Evolutionary conservation across 2,888 invertebrate species (phyloP).

Genomic region (Sinopyrophorus schimmeli): DNA sequence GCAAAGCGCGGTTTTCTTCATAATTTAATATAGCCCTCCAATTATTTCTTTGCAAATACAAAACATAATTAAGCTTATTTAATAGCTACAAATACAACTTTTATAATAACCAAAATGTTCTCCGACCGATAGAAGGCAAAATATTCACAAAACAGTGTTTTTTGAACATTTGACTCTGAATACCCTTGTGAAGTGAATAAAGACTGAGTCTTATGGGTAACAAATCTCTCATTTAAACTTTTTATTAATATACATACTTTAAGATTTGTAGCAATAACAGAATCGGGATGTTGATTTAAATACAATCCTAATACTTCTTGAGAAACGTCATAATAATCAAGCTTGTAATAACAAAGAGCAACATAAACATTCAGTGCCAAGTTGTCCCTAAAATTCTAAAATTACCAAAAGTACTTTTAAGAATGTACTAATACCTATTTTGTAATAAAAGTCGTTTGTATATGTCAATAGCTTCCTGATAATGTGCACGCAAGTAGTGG

Average conservation of each 20-base stretch:
- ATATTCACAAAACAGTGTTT: not conserved
- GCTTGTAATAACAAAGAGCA: constrained; percentile 96
- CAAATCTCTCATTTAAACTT: no score
- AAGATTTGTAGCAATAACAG: constrained; percentile 93
- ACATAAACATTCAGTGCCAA: constrained; percentile 96
- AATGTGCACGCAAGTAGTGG: constrained; percentile 94
- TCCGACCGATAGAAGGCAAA: no score
- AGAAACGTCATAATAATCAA: constrained; percentile 98
- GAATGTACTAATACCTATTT: constrained; percentile 82
- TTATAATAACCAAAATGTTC: no score
- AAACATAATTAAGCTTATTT: no score
- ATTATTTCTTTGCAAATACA: no score
- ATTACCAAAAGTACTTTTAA: not conserved
- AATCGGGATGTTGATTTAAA: constrained; percentile 87
- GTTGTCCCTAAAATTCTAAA: constrained; percentile 68
- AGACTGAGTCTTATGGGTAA: not conserved
- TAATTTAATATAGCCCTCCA: no score
- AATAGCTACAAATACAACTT: no score
- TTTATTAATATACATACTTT: constrained; percentile 64
- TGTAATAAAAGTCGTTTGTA: constrained; percentile 92
- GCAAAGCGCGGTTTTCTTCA: no score
- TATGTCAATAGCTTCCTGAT: constrained; percentile 98
- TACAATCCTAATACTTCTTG: constrained; percentile 96
- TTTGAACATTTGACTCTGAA: no score
- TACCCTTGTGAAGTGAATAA: no score